phyloP scores from a whole-genome alignment of 2,797 vertebrate genomes.

The Rhinoraja longicauda region DNA sequence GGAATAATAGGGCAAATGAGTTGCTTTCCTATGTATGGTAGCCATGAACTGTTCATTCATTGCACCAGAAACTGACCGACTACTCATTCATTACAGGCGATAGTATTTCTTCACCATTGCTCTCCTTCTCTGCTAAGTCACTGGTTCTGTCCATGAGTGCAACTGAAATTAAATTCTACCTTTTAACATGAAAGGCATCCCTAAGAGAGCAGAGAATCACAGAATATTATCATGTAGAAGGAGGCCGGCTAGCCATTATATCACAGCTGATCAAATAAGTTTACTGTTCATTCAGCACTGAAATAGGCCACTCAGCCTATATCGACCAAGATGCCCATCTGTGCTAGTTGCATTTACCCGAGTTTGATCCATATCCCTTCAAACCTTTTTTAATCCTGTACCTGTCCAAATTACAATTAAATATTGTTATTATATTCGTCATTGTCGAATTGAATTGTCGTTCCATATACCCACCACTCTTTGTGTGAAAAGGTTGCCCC shows the following conservation, averaged over 20 bases:
- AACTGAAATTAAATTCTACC: too few species aligned
- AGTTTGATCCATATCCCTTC: too few species aligned
- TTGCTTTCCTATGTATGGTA: background rate
- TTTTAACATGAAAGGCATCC: too few species aligned
- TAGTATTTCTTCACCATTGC: background rate
- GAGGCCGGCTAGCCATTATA: background rate
- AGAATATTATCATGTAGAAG: background rate
- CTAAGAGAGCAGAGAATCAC: background rate
- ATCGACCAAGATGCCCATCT: too few species aligned
- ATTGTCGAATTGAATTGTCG: too few species aligned
- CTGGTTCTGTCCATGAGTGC: background rate
- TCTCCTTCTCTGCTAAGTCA: background rate
- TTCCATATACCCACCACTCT: too few species aligned
- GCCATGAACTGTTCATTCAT: background rate
- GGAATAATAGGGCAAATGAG: background rate
- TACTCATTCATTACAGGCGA: background rate
- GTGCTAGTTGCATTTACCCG: too few species aligned
- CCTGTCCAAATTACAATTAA: too few species aligned
- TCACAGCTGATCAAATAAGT: background rate
- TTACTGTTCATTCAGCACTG: background rate
- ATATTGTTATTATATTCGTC: too few species aligned
- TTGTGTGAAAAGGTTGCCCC: too few species aligned
- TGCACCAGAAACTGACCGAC: background rate
- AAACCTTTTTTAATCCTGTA: too few species aligned
- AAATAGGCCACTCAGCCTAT: too few species aligned